Conservation (phyloP, 1,140 invertebrate genomes). For the Drosophila nasuta region DNA sequence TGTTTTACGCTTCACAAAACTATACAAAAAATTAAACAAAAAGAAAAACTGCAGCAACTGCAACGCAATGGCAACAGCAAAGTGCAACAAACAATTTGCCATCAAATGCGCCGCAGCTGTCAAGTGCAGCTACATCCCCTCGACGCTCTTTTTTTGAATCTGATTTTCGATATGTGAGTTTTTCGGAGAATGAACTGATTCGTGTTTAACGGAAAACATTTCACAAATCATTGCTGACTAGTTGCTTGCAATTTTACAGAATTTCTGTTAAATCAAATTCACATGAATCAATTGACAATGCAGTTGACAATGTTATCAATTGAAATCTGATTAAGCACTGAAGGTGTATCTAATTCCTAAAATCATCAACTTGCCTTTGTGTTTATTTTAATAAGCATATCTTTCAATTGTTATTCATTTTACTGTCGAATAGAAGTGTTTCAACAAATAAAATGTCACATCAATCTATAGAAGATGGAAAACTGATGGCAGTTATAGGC, state of each 20-base stretch:
- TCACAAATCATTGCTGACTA: slow-evolving; percentile 35
- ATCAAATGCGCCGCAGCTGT: slow-evolving; percentile 79
- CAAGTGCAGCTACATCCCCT: slow-evolving; percentile 62
- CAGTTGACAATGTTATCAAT: not conserved
- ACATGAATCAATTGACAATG: not conserved
- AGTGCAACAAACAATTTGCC: slow-evolving; percentile 78
- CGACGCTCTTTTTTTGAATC: slow-evolving; percentile 1
- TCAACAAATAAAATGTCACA: slow-evolving; percentile 39
- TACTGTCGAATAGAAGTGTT: no score
- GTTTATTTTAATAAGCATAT: not conserved
- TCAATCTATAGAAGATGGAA: slow-evolving; percentile 13
- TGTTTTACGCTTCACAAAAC: slow-evolving; percentile 79
- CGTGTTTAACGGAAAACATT: slow-evolving; percentile 36
- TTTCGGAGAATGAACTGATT: slow-evolving; percentile 10
- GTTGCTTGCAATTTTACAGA: slow-evolving; percentile 16
- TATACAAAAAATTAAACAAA: slow-evolving; percentile 55
- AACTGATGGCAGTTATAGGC: slow-evolving; percentile 64
- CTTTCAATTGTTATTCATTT: not conserved
- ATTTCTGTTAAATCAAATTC: not conserved
- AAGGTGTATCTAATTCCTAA: not conserved
- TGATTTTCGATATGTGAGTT: slow-evolving; percentile 11
- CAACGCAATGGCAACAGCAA: slow-evolving; percentile 40
- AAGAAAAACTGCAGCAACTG: slow-evolving; percentile 26
- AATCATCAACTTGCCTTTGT: slow-evolving; percentile 7
- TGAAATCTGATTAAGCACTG: not conserved